A percentile compares a stretch with the other conserved stretches of the same genome.
Conservation (phyloP, 2,797 vertebrate species). For the Xyrichtys novacula region DNA sequence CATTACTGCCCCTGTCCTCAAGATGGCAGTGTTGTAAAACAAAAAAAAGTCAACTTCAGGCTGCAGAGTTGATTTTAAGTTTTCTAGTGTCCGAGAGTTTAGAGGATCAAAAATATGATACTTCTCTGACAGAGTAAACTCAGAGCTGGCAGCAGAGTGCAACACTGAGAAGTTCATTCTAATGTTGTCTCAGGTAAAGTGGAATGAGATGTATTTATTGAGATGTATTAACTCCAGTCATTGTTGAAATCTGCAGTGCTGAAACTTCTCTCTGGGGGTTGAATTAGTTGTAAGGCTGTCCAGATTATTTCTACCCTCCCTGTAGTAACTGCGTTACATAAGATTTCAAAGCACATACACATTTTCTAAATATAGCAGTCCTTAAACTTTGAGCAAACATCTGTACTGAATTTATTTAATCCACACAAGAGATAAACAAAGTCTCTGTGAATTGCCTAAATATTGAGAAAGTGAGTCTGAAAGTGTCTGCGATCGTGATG, state of each 20-base stretch:
- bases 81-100: background rate
- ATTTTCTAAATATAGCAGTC: background rate
- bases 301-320: no score
- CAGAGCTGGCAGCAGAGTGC: background rate
- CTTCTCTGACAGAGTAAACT: no score
- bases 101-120: background rate
- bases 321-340: no score
- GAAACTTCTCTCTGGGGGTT: no score
- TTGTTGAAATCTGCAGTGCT: no score
- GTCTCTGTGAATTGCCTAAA: background rate
- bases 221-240: no score
- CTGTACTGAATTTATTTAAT: background rate
- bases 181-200: no score
- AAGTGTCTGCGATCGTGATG: no score
- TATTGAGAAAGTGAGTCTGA: conserved; percentile 5
- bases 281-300: no score
- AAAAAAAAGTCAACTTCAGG: background rate
- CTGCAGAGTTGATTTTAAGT: background rate
- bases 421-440: background rate
- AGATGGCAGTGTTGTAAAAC: conserved; percentile 39
- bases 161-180: background rate
- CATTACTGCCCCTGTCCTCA: conserved; percentile 6
- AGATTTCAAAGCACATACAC: background rate
- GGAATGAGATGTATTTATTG: no score
- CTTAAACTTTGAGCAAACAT: background rate